Percentiles rank a stretch among this genome's conserved stretches.
These are phyloP conservation scores for Orthosia gothica DNA, from an alignment of 2,888 invertebrate genomes.

Conservation along the genomic window DNA sequence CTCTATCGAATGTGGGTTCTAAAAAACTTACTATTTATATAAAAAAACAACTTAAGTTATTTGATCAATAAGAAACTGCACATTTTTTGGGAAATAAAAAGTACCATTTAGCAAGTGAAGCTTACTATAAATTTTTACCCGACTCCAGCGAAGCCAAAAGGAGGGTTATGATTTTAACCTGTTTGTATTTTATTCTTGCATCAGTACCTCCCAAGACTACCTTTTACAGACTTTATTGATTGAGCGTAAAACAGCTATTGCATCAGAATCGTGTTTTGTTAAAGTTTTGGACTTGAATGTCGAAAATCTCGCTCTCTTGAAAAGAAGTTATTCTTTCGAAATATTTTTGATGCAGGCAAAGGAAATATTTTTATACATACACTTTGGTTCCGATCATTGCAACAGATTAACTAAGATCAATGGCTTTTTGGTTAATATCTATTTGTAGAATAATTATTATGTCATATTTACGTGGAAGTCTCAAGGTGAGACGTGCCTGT, in stretches of 20 bases:
- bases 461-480: background rate
- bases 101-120: too few species aligned
- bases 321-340: constrained; percentile 6
- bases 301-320: constrained; percentile 24
- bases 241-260: constrained; percentile 4
- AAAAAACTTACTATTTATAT: too few species aligned
- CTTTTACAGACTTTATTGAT: background rate
- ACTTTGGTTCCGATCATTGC: constrained; percentile 3
- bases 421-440: background rate
- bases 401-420: constrained; percentile 25
- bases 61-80: too few species aligned
- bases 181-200: too few species aligned
- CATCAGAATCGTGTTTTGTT: constrained; percentile 17
- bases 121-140: too few species aligned
- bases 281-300: constrained; percentile 1
- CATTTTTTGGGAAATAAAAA: too few species aligned
- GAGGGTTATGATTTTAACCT: too few species aligned
- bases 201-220: too few species aligned
- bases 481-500: too few species aligned
- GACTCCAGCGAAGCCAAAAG: too few species aligned
- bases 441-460: background rate
- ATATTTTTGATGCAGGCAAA: background rate
- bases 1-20: too few species aligned
- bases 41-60: too few species aligned
- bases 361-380: background rate